These are phyloP conservation scores for Camponotus fellah DNA, from an alignment of 2,888 invertebrate species.

Conservation along the genomic window DNA sequence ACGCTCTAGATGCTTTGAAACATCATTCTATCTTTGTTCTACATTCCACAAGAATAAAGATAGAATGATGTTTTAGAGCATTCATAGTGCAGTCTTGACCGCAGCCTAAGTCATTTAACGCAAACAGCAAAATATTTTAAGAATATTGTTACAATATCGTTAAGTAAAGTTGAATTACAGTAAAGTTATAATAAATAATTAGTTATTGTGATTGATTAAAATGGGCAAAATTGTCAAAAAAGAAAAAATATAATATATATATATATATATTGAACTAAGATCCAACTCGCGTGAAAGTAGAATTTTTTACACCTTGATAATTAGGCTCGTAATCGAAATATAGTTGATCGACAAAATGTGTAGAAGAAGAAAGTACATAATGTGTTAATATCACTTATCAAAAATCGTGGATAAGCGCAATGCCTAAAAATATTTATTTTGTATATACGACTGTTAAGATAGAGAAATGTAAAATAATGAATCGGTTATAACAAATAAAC, in stretches of 20 bases:
- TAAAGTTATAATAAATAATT: conserved; percentile 42
- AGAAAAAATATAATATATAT: too few relatives aligned
- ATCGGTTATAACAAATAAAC: background rate
- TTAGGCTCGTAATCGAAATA: conserved; percentile 6
- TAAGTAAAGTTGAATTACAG: background rate
- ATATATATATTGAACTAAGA: background rate
- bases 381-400: background rate
- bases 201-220: conserved; percentile 1
- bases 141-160: conserved; percentile 19
- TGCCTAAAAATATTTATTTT: conserved; percentile 16
- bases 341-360: background rate
- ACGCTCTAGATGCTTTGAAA: too few relatives aligned
- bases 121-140: conserved; percentile 19
- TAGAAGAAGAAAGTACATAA: background rate
- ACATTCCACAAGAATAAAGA: too few relatives aligned
- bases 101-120: conserved; percentile 1
- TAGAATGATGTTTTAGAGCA: too few relatives aligned
- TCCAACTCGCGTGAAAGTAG: background rate
- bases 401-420: background rate
- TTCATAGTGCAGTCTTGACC: too few relatives aligned
- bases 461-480: background rate
- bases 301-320: conserved; percentile 1
- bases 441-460: background rate
- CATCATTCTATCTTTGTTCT: too few relatives aligned
- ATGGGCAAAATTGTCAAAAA: background rate